Conservation (phyloP, 2,113 vertebrate genomes). For the Poicephalus meyeri region DNA sequence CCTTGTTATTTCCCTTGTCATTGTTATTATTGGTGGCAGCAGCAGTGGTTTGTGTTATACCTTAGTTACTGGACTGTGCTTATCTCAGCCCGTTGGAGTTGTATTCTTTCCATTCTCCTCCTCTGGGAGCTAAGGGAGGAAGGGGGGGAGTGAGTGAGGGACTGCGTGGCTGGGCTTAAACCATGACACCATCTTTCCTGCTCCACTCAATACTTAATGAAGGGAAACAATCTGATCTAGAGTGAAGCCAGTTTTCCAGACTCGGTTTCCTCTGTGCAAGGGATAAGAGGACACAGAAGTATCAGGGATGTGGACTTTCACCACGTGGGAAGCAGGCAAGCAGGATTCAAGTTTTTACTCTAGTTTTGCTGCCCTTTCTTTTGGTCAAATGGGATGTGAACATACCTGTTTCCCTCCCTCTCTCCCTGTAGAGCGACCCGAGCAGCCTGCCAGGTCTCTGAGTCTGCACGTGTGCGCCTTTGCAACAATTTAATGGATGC, state of each 20-base stretch:
- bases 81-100: too few species aligned
- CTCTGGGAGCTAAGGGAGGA: too few species aligned
- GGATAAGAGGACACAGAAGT: background rate
- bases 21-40: too few species aligned
- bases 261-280: background rate
- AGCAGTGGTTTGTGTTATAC: too few species aligned
- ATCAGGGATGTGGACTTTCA: background rate
- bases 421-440: background rate
- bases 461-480: background rate
- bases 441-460: background rate
- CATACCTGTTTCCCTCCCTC: background rate
- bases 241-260: background rate
- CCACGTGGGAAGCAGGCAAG: fast-evolving
- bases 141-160: too few species aligned
- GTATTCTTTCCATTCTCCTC: too few species aligned
- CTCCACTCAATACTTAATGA: fast-evolving
- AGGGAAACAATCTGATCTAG: background rate
- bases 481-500: background rate
- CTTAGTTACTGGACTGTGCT: too few species aligned
- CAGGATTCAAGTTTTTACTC: background rate
- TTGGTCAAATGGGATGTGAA: background rate
- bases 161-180: too few species aligned
- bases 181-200: background rate
- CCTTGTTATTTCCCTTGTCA: too few species aligned
- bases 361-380: background rate